Evolutionary conservation across 2,888 invertebrate species (phyloP).

Genomic region (Euclidia mi): DNA sequence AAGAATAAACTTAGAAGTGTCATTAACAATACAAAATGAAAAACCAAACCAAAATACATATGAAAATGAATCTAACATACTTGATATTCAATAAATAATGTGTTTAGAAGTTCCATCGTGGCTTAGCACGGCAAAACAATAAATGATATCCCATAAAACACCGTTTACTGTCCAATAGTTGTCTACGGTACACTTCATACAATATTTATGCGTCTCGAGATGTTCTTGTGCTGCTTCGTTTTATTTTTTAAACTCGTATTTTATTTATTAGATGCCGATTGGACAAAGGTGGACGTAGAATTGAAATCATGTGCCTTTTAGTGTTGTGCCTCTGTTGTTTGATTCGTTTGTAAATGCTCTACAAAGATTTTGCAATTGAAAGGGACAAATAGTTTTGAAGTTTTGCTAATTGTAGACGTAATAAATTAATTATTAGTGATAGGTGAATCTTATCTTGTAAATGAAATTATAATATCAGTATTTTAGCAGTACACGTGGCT

Average conservation of each 20-base stretch:
- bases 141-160: slow-evolving; percentile 85
- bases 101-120: slow-evolving; percentile 62
- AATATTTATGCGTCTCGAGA: slow-evolving; percentile 80
- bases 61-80: slow-evolving; percentile 49
- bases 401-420: too few relatives aligned
- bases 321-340: not conserved
- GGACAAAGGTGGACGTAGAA: slow-evolving; percentile 30
- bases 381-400: too few relatives aligned
- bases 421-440: too few relatives aligned
- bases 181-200: slow-evolving; percentile 82
- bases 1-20: too few relatives aligned
- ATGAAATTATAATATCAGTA: too few relatives aligned
- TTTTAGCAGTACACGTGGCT: too few relatives aligned
- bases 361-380: not conserved
- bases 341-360: not conserved
- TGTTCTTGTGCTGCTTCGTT: slow-evolving; percentile 27
- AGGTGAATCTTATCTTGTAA: too few relatives aligned
- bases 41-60: slow-evolving; percentile 40
- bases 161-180: slow-evolving; percentile 83
- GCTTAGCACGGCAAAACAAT: slow-evolving; percentile 81
- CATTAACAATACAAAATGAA: slow-evolving; percentile 16
- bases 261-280: slow-evolving; percentile 57
- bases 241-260: slow-evolving; percentile 63
- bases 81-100: slow-evolving; percentile 70
- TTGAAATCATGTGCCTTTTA: slow-evolving; percentile 12